A percentile compares a stretch with the other conserved stretches of the same genome.
These are phyloP conservation scores for Pandemis cinnamomeana DNA, from an alignment of 2,888 invertebrate species.

Conservation along the genomic window DNA sequence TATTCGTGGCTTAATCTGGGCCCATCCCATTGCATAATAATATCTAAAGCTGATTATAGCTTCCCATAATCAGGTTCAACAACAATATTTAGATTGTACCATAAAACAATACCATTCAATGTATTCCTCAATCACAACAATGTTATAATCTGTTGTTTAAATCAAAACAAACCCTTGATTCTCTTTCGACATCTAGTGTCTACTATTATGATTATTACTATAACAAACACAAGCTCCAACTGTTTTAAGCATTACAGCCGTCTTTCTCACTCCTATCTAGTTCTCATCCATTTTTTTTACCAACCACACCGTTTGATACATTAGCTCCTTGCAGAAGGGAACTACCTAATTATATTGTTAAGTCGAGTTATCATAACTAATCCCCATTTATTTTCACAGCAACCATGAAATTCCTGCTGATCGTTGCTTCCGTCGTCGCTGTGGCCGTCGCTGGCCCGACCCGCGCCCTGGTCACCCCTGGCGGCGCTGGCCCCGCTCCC, in stretches of 20 bases:
- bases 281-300: too few species aligned
- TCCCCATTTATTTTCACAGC: conserved; percentile 10
- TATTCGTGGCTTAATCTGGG: not conserved
- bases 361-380: not conserved
- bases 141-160: too few species aligned
- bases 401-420: conserved; percentile 55
- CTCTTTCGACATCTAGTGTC: not conserved
- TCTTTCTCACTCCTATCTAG: too few species aligned
- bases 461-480: conserved; percentile 47
- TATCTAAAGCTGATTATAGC: not conserved
- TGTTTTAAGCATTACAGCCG: too few species aligned
- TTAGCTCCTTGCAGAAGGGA: too few species aligned
- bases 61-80: not conserved
- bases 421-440: conserved; percentile 55
- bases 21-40: not conserved
- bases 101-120: not conserved
- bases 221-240: too few species aligned
- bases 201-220: not conserved
- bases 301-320: too few species aligned
- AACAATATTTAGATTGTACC: not conserved
- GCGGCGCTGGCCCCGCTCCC: conserved; percentile 45
- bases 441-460: conserved; percentile 55
- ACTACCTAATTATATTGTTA: too few species aligned
- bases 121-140: not conserved
- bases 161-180: not conserved